Percentiles rank a stretch among this genome's conserved stretches.
Evolutionary conservation across 2,888 invertebrate genomes (phyloP).

Genomic region (Alviniconcha strummeri): DNA sequence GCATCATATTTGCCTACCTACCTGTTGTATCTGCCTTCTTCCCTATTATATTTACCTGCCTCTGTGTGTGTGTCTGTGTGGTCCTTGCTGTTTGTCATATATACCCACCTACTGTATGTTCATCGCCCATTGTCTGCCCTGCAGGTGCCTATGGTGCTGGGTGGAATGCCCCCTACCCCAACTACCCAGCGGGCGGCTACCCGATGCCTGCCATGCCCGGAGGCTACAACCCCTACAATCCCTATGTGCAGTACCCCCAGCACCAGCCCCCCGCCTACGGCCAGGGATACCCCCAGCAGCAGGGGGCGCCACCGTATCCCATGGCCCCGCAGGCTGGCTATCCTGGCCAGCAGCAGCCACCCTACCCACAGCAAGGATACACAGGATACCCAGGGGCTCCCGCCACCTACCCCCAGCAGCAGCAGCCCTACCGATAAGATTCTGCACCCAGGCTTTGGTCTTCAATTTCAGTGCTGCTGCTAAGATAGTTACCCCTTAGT

Average conservation of each 20-base stretch:
- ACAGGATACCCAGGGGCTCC: slow-evolving; percentile 34
- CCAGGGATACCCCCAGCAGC: slow-evolving; percentile 41
- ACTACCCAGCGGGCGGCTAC: slow-evolving; percentile 45
- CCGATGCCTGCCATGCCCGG: slow-evolving; percentile 55
- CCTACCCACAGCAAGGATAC: slow-evolving; percentile 45
- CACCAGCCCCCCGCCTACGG: slow-evolving; percentile 32
- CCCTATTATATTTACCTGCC: too few relatives aligned
- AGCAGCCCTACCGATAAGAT: slow-evolving; percentile 4
- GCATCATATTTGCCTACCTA: too few relatives aligned
- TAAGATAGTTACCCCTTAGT: too few relatives aligned
- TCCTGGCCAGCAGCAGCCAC: slow-evolving; percentile 44
- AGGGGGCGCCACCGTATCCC: slow-evolving; percentile 43
- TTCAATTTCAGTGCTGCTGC: background rate
- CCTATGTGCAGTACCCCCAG: slow-evolving; percentile 55
- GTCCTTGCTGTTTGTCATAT: too few relatives aligned
- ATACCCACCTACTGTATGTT: too few relatives aligned
- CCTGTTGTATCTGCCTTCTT: too few relatives aligned
- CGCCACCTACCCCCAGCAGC: slow-evolving; percentile 37
- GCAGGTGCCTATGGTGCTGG: slow-evolving; percentile 24
- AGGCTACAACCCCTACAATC: slow-evolving; percentile 59
- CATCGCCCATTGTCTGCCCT: background rate
- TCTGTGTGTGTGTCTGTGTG: too few relatives aligned
- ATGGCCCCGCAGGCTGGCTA: slow-evolving; percentile 38
- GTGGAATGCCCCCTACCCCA: slow-evolving; percentile 54
- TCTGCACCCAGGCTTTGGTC: background rate